These are phyloP conservation scores for Monopterus albus DNA, from an alignment of 2,113 vertebrate species.

Conservation along the genomic window DNA sequence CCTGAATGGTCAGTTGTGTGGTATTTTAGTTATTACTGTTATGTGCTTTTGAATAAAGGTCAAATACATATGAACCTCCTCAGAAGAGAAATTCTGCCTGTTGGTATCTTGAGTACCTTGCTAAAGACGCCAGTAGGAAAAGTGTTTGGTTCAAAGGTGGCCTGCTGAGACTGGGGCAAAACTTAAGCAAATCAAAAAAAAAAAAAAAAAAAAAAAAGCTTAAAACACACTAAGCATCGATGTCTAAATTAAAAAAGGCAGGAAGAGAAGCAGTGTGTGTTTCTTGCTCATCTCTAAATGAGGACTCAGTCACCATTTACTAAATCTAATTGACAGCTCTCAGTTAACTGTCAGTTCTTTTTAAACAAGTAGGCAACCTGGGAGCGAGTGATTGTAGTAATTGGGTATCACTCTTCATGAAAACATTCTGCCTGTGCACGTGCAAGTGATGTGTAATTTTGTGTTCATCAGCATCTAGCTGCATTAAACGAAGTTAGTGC, in stretches of 20 bases:
- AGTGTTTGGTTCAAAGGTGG: too few relatives aligned
- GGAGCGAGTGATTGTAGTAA: slow-evolving; percentile 32
- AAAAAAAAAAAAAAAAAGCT: slow-evolving; percentile 29
- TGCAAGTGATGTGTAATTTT: neutral
- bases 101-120: too few relatives aligned
- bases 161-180: neutral
- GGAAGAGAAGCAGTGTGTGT: slow-evolving; percentile 10
- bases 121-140: too few relatives aligned
- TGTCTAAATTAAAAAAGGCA: slow-evolving; percentile 9
- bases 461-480: neutral
- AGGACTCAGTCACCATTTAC: slow-evolving; percentile 25
- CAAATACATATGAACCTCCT: neutral
- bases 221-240: neutral
- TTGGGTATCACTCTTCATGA: slow-evolving; percentile 49
- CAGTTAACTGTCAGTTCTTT: slow-evolving; percentile 43
- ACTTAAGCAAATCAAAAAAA: too few relatives aligned
- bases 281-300: slow-evolving; percentile 31
- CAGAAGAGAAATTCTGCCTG: too few relatives aligned
- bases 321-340: slow-evolving; percentile 41
- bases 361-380: slow-evolving; percentile 17
- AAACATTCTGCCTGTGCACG: neutral
- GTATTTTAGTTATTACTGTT: neutral
- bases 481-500: neutral
- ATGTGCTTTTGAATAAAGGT: neutral
- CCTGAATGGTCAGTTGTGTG: neutral